Evolutionary conservation across 2,888 invertebrate genomes (phyloP).

Genomic region (Myopa testacea): DNA sequence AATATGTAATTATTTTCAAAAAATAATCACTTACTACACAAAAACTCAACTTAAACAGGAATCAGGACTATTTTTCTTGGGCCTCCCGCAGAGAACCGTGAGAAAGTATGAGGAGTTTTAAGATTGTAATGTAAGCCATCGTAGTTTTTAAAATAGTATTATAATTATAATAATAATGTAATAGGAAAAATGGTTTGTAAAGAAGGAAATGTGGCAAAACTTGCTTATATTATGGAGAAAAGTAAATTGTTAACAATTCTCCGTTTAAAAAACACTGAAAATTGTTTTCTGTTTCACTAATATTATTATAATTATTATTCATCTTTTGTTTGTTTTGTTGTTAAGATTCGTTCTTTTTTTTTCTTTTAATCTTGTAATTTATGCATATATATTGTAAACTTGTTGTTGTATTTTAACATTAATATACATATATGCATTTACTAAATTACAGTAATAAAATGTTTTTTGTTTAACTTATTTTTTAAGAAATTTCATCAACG

Average conservation of each 20-base stretch:
- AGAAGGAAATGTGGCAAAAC: slow-evolving; percentile 3
- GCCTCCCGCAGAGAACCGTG: too few species aligned
- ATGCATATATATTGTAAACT: slow-evolving; percentile 56
- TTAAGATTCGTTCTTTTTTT: slow-evolving; percentile 36
- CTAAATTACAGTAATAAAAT: slow-evolving; percentile 67
- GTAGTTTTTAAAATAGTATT: too few species aligned
- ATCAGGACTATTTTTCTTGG: slow-evolving; percentile 17
- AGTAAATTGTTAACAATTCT: slow-evolving; percentile 3
- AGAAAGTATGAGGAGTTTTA: too few species aligned
- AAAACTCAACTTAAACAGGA: slow-evolving; percentile 20
- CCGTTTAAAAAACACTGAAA: slow-evolving; percentile 3
- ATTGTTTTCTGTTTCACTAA: neutral
- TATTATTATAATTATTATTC: neutral
- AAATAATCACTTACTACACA: neutral
- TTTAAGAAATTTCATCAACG: slow-evolving; percentile 43
- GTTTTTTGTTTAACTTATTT: slow-evolving; percentile 64
- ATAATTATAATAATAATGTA: too few species aligned
- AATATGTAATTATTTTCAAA: slow-evolving; percentile 17
- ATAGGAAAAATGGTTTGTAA: neutral
- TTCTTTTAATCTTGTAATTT: slow-evolving; percentile 48
- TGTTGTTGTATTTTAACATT: slow-evolving; percentile 43
- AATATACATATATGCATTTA: slow-evolving; percentile 59
- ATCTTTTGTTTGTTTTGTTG: slow-evolving; percentile 38
- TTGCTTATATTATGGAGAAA: neutral
- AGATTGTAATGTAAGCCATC: too few species aligned